Base-by-base conservation (phyloP, 2,888 invertebrate species). In the Siphlonurus alternatus region DNA sequence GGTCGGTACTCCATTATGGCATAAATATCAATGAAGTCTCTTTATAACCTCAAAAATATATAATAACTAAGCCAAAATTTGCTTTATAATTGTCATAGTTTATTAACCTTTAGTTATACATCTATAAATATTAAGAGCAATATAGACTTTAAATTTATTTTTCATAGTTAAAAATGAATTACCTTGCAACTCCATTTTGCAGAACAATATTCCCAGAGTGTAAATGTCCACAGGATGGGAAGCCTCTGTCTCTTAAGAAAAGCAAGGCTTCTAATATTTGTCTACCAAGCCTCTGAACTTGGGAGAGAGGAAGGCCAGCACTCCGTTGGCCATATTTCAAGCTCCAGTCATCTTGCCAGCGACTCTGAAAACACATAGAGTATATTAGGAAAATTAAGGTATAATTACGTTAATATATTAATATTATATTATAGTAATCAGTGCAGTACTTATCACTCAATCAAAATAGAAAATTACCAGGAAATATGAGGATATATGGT, bases 141-240 rank as follows among this genome's bases (percentile, higher is more conserved):
- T n/a, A n/a, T n/a, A n/a, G n/a, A n/a, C n/a, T n/a, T n/a, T n/a
- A 38, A 38, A 38, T 10, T 10, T 38, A 38, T 38, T 15, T 38
- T 38, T 10, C 15, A 10, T 38, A 38, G 5, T 38, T 10, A 15
- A 15, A 15, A 38, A 38, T 10, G 7, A 38, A 74, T 74, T 71
- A 88, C 88, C 93, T 83, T 61, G 94, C 94, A 1, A 92, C 91
- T 22, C 93, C 93, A 74, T 94, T 93, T 72, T 94, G 93, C 56
- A 94, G 82, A 68, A 94, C 88, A 24, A 95, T 86, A 76, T 95
- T 95, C 53, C 93, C 93, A 63, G 89, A 86, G 75, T 94, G 93
- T 69, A 95, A 77, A 76, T 94, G 92, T 59, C 87, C 84, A 71
- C 90, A 90, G 10, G 87, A 83, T 2, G 93, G 93, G 74, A 93